Percentiles rank a stretch among this genome's conserved stretches.
Evolutionary conservation across 2,113 vertebrate genomes (phyloP).

Genomic region (Anas platyrhynchos): DNA sequence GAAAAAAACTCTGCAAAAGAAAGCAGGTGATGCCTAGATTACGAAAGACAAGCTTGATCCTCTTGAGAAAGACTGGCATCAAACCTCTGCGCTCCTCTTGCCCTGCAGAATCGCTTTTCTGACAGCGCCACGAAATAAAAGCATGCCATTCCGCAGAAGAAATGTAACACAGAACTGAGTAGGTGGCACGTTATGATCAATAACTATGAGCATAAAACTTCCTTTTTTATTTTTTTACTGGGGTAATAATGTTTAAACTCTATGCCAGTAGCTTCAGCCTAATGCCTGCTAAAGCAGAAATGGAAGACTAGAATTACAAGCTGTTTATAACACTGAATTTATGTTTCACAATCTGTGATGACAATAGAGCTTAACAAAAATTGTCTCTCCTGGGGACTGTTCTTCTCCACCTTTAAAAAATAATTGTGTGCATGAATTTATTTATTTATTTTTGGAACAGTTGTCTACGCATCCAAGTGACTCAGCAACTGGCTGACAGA

Average conservation of each 20-base stretch:
- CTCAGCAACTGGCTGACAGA: constrained; percentile 52
- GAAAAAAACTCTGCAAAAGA: neutral
- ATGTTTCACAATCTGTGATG: constrained; percentile 57
- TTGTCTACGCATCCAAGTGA: constrained; percentile 50
- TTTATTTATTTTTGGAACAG: constrained; percentile 42
- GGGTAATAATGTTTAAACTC: constrained; percentile 61
- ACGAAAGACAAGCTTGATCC: neutral
- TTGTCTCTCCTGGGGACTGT: constrained; percentile 61
- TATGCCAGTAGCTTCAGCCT: constrained; percentile 32
- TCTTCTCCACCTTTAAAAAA: constrained; percentile 49
- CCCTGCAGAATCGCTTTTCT: neutral
- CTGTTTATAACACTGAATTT: constrained; percentile 68
- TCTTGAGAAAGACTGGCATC: neutral
- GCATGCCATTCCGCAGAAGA: neutral
- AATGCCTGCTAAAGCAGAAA: constrained; percentile 50
- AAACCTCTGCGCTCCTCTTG: neutral
- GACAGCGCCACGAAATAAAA: neutral
- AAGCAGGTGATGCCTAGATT: neutral
- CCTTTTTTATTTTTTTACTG: constrained; percentile 41
- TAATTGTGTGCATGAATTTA: neutral
- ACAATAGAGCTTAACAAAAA: constrained; percentile 63
- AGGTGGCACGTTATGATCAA: constrained; percentile 52
- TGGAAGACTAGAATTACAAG: constrained; percentile 69
- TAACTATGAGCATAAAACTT: constrained; percentile 12
- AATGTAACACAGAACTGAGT: neutral